A percentile compares a stretch with the other conserved stretches of the same genome.
Conservation (phyloP, 35 echinoderm and acorn worm species). For the Eucidaris tribuloides region DNA sequence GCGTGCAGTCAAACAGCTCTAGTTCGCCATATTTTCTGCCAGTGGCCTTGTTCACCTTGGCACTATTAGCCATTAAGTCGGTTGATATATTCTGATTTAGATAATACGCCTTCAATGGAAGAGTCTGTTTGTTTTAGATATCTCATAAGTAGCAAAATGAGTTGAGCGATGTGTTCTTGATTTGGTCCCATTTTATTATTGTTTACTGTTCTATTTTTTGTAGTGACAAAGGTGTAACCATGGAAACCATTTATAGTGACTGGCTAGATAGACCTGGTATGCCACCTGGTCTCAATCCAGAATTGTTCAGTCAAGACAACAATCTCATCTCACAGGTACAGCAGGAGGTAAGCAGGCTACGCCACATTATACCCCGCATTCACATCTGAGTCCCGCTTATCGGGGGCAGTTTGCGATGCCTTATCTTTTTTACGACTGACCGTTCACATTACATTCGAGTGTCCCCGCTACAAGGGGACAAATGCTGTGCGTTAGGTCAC, state of each 20-base stretch:
- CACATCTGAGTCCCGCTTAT: neutral
- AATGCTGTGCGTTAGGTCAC: no score
- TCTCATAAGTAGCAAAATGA: neutral
- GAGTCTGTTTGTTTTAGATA: neutral
- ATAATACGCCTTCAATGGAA: neutral
- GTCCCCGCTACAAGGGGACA: no score
- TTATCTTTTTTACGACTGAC: no score
- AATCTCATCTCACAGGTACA: slow-evolving; percentile 57
- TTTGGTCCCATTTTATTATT: neutral
- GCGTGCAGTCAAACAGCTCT: no score
- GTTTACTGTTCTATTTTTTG: neutral
- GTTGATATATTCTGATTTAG: neutral
- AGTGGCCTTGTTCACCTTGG: neutral
- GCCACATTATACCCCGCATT: neutral
- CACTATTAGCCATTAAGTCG: neutral
- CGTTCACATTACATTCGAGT: no score
- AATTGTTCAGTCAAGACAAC: slow-evolving; percentile 59
- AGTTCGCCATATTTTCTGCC: no score
- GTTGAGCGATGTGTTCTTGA: neutral
- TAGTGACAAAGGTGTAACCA: slow-evolving; percentile 66
- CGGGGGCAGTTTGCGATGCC: no score
- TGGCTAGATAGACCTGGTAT: slow-evolving; percentile 86
- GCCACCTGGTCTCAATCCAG: slow-evolving; percentile 45
- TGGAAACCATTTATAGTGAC: slow-evolving; percentile 50
- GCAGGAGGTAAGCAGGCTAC: slow-evolving; percentile 40